These are phyloP conservation scores for Lanius collurio DNA, from an alignment of 2,113 vertebrate genomes.

Conservation along the genomic window DNA sequence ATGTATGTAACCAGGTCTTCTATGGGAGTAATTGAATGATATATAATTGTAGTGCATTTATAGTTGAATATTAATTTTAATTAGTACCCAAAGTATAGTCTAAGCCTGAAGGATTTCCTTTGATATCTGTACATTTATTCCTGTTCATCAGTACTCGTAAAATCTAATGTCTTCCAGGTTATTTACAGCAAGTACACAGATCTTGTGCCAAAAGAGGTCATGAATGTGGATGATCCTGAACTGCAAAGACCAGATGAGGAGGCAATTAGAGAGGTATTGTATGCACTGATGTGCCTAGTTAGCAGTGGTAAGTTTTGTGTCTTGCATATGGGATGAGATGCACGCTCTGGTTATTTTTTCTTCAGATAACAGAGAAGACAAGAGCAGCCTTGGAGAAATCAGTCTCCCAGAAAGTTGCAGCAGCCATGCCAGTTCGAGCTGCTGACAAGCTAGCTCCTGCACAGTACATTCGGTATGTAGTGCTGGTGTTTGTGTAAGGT, in stretches of 20 bases:
- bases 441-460: slow-evolving; percentile 97
- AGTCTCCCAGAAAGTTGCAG: slow-evolving; percentile 96
- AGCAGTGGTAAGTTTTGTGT: neutral
- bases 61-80: neutral
- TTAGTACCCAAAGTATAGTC: neutral
- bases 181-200: slow-evolving; percentile 98
- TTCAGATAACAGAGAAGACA: slow-evolving; percentile 96
- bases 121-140: neutral
- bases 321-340: neutral
- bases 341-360: slow-evolving; percentile 9
- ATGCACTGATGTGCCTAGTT: neutral
- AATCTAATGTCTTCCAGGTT: slow-evolving; percentile 78
- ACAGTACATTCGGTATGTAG: slow-evolving; percentile 92
- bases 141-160: slow-evolving; percentile 22
- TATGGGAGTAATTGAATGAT: neutral
- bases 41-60: neutral
- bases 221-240: slow-evolving; percentile 89
- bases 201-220: slow-evolving; percentile 93
- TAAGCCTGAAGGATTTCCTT: neutral
- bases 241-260: slow-evolving; percentile 94
- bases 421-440: slow-evolving; percentile 98
- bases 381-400: slow-evolving; percentile 91
- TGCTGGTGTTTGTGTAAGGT: neutral
- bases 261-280: slow-evolving; percentile 88
- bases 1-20: neutral